Evolutionary conservation across 2,113 vertebrate genomes (phyloP).

Genomic region (Poicephalus meyeri): DNA sequence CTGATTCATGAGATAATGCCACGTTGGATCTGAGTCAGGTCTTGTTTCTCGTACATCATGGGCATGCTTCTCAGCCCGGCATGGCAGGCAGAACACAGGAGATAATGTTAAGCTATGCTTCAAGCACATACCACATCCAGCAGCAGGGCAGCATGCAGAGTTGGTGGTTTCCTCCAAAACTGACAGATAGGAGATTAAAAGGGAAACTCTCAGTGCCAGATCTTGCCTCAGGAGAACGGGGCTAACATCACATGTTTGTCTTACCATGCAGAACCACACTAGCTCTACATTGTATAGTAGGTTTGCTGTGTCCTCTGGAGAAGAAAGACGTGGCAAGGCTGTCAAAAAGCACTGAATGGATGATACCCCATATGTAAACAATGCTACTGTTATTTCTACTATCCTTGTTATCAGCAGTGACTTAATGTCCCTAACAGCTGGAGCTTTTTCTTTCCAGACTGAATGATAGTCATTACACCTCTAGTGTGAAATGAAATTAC

Average conservation of each 20-base stretch:
- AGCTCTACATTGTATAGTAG: background rate
- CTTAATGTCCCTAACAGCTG: background rate
- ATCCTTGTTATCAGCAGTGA: background rate
- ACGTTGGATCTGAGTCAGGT: background rate
- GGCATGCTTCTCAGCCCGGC: background rate
- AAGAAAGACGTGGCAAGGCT: background rate
- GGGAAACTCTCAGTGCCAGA: background rate
- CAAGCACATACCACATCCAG: background rate
- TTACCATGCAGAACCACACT: background rate
- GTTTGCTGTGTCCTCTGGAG: background rate
- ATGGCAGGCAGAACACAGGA: background rate
- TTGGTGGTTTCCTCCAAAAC: background rate
- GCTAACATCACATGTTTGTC: background rate
- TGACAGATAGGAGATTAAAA: background rate
- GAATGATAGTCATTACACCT: background rate
- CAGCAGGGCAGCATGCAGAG: background rate
- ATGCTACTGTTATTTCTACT: background rate
- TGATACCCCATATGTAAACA: background rate
- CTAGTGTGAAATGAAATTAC: slow-evolving; percentile 1
- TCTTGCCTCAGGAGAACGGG: background rate
- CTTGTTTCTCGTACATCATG: fast-evolving
- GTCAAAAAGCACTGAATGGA: background rate
- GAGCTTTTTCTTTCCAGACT: background rate
- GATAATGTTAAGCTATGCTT: background rate
- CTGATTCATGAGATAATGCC: background rate